Conservation (phyloP, 2,113 vertebrate genomes). For the Apodemus speciosus region DNA sequence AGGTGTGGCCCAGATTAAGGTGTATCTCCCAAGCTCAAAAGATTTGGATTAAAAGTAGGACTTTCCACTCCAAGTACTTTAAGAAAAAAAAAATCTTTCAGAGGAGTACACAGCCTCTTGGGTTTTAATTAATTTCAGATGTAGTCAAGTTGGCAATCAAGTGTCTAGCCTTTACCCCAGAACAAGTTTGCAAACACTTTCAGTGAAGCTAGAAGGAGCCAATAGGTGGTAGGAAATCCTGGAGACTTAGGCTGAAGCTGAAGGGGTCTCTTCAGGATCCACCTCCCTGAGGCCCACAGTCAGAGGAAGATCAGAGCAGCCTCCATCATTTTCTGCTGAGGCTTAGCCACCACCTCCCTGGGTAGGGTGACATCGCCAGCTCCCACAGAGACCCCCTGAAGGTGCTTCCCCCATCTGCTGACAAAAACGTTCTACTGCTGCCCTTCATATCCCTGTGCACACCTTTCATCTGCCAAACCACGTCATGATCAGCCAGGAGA, state of each 20-base stretch:
- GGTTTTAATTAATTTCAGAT: neutral
- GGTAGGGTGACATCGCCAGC: too few species aligned
- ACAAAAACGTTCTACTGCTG: accelerated
- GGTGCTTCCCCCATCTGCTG: neutral
- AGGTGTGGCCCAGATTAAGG: neutral
- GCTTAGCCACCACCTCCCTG: accelerated
- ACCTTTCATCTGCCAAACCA: neutral
- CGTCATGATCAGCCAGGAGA: neutral
- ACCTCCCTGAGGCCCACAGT: accelerated
- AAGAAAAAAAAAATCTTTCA: neutral
- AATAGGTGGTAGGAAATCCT: accelerated
- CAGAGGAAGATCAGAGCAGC: accelerated
- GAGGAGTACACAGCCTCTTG: neutral
- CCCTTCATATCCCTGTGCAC: neutral
- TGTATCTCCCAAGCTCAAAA: neutral
- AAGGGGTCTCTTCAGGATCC: accelerated
- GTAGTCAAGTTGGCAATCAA: neutral
- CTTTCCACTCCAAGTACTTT: neutral
- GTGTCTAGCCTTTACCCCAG: accelerated
- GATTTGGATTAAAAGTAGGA: neutral
- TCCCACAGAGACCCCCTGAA: accelerated
- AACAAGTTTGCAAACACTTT: accelerated
- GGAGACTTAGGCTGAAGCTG: neutral
- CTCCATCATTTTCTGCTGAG: too few species aligned
- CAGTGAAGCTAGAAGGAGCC: neutral